These are phyloP conservation scores for Nymphicus hollandicus DNA, from an alignment of 2,113 vertebrate species.

Conservation along the genomic window DNA sequence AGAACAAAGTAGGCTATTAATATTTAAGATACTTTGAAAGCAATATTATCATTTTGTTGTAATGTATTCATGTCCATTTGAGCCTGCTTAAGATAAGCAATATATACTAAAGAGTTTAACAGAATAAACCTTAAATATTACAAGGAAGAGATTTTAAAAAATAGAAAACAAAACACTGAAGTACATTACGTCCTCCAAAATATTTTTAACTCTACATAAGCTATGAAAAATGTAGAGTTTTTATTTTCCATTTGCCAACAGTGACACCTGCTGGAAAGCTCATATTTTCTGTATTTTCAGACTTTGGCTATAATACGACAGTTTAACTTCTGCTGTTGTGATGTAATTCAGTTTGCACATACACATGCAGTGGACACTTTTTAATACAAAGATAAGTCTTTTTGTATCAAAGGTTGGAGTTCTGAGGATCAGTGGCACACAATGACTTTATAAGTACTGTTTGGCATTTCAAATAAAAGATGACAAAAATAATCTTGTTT, in stretches of 20 bases:
- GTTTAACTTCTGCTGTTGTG: neutral
- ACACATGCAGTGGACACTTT: too few species aligned
- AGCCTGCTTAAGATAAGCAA: neutral
- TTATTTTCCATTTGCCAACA: conserved; percentile 77
- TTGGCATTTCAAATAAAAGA: neutral
- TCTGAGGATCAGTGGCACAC: rapidly evolving
- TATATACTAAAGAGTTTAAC: rapidly evolving
- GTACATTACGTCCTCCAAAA: neutral
- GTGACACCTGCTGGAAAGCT: conserved; percentile 78
- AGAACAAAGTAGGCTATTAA: neutral
- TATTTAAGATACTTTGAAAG: neutral
- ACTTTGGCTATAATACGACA: neutral
- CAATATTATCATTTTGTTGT: neutral
- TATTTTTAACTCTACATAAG: neutral
- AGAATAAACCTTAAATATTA: neutral
- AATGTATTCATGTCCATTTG: neutral
- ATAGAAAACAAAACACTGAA: neutral
- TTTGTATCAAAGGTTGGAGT: too few species aligned
- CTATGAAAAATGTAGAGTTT: neutral
- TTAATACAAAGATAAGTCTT: neutral
- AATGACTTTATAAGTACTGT: rapidly evolving
- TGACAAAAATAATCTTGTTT: too few species aligned
- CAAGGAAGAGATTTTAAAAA: neutral
- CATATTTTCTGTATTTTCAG: neutral
- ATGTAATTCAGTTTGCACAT: neutral